Percentiles rank a stretch among this genome's conserved stretches.
phyloP scores from a whole-genome alignment of 1,140 invertebrate genomes.

The Cydia splendana region DNA sequence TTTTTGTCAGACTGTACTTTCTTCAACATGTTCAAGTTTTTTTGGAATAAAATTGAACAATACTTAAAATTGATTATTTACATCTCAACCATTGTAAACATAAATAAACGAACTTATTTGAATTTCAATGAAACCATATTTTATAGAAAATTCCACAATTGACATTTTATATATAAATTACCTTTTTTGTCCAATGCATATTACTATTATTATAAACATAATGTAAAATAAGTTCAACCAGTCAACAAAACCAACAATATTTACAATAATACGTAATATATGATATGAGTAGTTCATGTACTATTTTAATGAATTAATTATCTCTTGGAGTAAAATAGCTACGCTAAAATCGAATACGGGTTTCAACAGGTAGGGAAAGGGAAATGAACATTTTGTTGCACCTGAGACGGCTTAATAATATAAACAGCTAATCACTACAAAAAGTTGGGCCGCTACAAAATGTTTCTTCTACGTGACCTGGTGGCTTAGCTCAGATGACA shows the following conservation, averaged over 20 bases:
- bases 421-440: too few species aligned
- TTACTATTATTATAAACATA: neutral
- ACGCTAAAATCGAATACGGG: neutral
- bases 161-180: conserved; percentile 3
- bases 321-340: neutral
- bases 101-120: neutral
- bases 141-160: neutral
- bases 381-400: too few species aligned
- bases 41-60: neutral
- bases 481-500: too few species aligned
- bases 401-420: too few species aligned
- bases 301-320: neutral
- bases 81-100: conserved; percentile 11
- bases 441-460: too few species aligned
- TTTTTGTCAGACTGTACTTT: too few species aligned
- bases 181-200: neutral
- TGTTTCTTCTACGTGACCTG: too few species aligned
- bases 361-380: too few species aligned
- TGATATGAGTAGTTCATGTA: conserved; percentile 9
- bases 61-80: conserved; percentile 10
- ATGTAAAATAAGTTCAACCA: neutral
- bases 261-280: neutral
- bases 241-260: neutral
- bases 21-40: too few species aligned
- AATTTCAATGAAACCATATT: neutral